Conservation (phyloP, 2,888 invertebrate species). For the Dolomedes plantarius region DNA sequence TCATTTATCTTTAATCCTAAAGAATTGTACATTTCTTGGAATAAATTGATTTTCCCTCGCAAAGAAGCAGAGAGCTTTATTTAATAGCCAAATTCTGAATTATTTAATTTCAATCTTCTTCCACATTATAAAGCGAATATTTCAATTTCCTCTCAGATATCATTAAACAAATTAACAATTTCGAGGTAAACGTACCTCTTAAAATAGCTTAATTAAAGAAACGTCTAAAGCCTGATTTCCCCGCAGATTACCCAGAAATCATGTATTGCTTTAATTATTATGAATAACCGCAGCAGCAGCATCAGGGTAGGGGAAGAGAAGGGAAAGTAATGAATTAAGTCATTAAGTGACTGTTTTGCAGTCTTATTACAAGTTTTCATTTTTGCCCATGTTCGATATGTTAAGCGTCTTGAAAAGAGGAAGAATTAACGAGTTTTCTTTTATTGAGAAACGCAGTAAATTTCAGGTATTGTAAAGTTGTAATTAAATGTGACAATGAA, state of each 20-base stretch:
- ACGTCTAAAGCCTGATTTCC: background rate
- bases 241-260: background rate
- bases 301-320: no score
- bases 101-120: background rate
- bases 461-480: no score
- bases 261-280: background rate
- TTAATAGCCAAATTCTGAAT: background rate
- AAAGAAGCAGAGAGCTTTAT: background rate
- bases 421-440: no score
- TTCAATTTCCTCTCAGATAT: constrained; percentile 1
- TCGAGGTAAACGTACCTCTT: background rate
- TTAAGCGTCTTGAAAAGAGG: no score
- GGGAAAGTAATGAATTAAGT: no score
- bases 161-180: constrained; percentile 1
- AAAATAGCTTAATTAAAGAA: constrained; percentile 4
- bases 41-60: background rate
- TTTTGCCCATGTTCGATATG: no score
- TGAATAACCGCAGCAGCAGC: background rate
- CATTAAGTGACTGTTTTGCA: no score
- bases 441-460: no score
- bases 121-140: background rate
- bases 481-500: no score
- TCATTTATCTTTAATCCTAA: no score
- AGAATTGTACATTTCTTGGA: no score
- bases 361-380: no score